Evolutionary conservation across 2,888 invertebrate genomes (phyloP), one percentile per base, ranked within the genome.

Genomic region (Seira musarum): DNA sequence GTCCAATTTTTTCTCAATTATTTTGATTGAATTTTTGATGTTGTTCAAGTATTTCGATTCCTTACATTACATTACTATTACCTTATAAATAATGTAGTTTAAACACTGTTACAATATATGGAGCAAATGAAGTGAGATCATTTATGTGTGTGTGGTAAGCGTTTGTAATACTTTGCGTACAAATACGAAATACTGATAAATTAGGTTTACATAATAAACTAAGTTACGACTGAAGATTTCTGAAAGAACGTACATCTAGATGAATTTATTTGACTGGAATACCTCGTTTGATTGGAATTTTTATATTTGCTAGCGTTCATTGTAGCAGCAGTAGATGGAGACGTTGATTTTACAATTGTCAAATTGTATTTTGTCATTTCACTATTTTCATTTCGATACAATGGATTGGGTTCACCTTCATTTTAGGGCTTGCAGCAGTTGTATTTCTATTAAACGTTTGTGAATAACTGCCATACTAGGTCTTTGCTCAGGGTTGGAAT

Each of bases 381-480:
- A 40, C 6, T 40, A 40, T 40, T n/a, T n/a, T n/a, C n/a, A n/a
- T n/a, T n/a, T n/a, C n/a, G n/a, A n/a, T 40, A 40, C 40, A 6
- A 8, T 40, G 13, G 6, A 40, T 6, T 6, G 40, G 13, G 40
- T 40, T 8, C 6, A 40, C 40, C 6, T 40, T 6, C 6, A 40
- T 40, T 40, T 8, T 40, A 13, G 6, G 40, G 13, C 6, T 60
- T n/a, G 60, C 6, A 57, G 22, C 35, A 78, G 65, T 49, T 78
- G 78, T 46, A 78, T 71, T 49, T 78, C 60, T n/a, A 78, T 63
- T 71, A 78, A 71, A 25, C 63, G 71, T 19, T 75, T 70, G 21
- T 75, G 70, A 17, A 76, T 46, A 17, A 70, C 75, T 1, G 57
- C 61, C 21, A 88, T 87, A 2, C 87, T 82, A n/a, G 89, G 89